Evolutionary conservation across 2,797 vertebrate species (phyloP).

Genomic region (Clarias platycephalus): DNA sequence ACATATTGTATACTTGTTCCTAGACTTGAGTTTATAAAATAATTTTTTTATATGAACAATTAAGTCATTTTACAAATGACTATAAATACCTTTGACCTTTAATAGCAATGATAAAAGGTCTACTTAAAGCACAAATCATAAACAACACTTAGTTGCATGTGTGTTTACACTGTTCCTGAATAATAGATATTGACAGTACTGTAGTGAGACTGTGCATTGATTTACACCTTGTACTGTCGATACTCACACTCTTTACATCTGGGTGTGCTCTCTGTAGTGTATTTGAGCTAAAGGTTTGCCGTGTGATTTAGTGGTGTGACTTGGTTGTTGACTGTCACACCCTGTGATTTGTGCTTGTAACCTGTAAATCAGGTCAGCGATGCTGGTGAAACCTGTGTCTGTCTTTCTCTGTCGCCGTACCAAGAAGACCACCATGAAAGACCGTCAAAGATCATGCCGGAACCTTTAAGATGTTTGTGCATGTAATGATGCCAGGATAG

Average conservation of each 20-base stretch:
- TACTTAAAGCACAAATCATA: background rate
- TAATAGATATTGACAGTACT: background rate
- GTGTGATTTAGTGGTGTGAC: conserved; percentile 16
- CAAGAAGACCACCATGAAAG: conserved; percentile 36
- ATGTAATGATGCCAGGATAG: conserved; percentile 22
- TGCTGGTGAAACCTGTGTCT: background rate
- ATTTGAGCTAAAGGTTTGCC: conserved; percentile 7
- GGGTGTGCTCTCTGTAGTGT: background rate
- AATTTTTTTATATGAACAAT: background rate
- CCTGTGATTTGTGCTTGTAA: conserved; percentile 51
- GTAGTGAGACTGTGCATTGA: background rate
- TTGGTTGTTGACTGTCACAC: conserved; percentile 29
- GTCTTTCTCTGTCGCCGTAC: background rate
- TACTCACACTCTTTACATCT: background rate
- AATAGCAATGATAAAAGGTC: background rate
- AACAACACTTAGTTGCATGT: background rate
- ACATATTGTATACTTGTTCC: background rate
- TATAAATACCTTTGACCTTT: background rate
- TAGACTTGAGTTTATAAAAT: background rate
- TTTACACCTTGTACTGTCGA: conserved; percentile 3
- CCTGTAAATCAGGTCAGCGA: conserved; percentile 50
- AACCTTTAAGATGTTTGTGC: background rate
- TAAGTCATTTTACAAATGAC: background rate
- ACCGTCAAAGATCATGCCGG: conserved; percentile 17
- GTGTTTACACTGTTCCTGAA: background rate